Percentiles rank a stretch among this genome's conserved stretches.
Evolutionary conservation across 37 sponge, comb jelly and placozoan genomes (phyloP).

Genomic region (Corticium candelabrum): DNA sequence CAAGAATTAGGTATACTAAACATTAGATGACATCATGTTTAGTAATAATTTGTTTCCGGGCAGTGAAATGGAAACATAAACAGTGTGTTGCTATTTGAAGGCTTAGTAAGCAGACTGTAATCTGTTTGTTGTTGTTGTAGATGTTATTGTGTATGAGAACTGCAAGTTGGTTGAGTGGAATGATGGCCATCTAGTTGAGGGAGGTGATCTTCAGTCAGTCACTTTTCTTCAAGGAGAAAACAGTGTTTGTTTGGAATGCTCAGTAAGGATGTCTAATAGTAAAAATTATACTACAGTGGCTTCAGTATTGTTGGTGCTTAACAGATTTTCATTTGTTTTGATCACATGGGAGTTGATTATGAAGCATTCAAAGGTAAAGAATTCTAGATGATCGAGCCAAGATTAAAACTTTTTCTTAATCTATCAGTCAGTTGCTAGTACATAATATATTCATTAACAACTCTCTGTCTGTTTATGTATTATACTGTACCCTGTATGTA

Average conservation of each 20-base stretch:
- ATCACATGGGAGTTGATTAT: slow-evolving; percentile 46
- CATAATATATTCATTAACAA: too few species aligned
- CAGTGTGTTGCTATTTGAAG: too few species aligned
- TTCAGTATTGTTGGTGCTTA: slow-evolving; percentile 7
- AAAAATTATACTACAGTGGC: background rate
- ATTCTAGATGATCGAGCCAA: too few species aligned
- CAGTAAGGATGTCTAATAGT: background rate
- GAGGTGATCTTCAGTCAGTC: too few species aligned
- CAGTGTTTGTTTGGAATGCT: background rate
- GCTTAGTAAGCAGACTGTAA: too few species aligned
- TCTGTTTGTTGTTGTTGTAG: background rate
- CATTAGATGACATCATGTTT: background rate
- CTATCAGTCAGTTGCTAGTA: too few species aligned
- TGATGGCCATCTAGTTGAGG: background rate
- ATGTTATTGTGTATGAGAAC: background rate
- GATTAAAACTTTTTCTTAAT: too few species aligned
- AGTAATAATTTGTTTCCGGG: too few species aligned
- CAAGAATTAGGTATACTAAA: slow-evolving; percentile 24
- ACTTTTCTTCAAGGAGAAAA: background rate
- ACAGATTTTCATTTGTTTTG: slow-evolving; percentile 34
- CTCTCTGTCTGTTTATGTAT: too few species aligned
- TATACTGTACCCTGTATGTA: too few species aligned
- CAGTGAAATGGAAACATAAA: too few species aligned
- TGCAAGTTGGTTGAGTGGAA: background rate
- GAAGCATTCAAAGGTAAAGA: slow-evolving; percentile 72